phyloP scores from a whole-genome alignment of 1,140 invertebrate genomes.

The Pteromalus puparum region DNA sequence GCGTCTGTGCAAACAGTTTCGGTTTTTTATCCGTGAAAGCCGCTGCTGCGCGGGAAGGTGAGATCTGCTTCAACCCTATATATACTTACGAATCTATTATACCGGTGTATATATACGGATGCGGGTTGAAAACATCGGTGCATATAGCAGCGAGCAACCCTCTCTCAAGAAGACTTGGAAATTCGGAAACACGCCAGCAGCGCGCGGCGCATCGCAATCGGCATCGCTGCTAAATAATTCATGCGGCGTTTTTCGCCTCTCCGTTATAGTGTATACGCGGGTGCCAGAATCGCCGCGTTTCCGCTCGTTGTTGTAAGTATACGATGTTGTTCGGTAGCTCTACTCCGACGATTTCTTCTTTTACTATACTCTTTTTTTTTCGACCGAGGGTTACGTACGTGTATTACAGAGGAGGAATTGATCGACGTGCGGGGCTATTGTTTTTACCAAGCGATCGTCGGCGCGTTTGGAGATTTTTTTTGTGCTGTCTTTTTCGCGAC shows the following conservation, averaged over 20 bases:
- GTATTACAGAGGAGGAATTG: not conserved
- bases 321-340: not conserved
- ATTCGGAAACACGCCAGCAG: conserved; percentile 13
- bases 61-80: not conserved
- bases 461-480: not conserved
- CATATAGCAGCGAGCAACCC: not conserved
- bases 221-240: conserved; percentile 36
- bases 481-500: too few species aligned
- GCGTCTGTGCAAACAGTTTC: not conserved
- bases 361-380: not conserved
- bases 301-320: not conserved
- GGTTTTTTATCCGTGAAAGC: not conserved
- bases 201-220: conserved; percentile 1
- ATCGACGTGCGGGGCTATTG: not conserved
- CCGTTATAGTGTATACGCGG: not conserved
- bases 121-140: not conserved
- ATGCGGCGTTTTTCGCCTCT: conserved; percentile 30
- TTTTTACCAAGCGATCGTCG: not conserved
- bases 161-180: not conserved
- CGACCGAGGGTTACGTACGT: not conserved
- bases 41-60: too few species aligned
- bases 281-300: not conserved
- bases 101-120: not conserved
- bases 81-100: not conserved
- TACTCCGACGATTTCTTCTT: not conserved